Conservation (phyloP, 2,888 invertebrate species). For the Nematopogon swammerdamellus region DNA sequence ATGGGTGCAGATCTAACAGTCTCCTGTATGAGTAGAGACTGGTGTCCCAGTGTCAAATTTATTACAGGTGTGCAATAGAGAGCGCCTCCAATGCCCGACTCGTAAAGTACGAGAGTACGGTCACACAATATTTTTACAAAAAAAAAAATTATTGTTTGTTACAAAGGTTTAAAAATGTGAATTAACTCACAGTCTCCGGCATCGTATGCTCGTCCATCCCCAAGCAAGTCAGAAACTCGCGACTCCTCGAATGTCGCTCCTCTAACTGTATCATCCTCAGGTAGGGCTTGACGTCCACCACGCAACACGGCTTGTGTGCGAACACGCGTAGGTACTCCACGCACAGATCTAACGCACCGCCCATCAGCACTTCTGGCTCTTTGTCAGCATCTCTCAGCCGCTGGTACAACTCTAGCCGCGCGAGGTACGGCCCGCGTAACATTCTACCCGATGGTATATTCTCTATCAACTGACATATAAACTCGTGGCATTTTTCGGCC, state of each 20-base stretch:
- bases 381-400: slow-evolving; percentile 51
- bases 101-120: no score
- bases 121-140: no score
- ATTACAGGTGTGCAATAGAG: no score
- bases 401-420: slow-evolving; percentile 72
- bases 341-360: slow-evolving; percentile 66
- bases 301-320: slow-evolving; percentile 84
- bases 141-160: no score
- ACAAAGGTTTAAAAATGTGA: no score
- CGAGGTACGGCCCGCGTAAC: slow-evolving; percentile 79
- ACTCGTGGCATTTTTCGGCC: slow-evolving; percentile 43
- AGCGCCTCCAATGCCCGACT: no score
- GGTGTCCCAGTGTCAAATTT: no score
- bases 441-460: slow-evolving; percentile 42
- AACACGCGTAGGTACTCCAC: slow-evolving; percentile 78
- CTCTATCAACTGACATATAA: slow-evolving; percentile 48
- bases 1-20: no score
- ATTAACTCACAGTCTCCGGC: slow-evolving; percentile 56
- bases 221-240: slow-evolving; percentile 59
- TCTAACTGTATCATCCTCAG: slow-evolving; percentile 64
- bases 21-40: no score
- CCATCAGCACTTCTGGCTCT: slow-evolving; percentile 53
- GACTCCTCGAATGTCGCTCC: slow-evolving; percentile 56
- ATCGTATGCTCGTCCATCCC: slow-evolving; percentile 62
- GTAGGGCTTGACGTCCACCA: slow-evolving; percentile 77